Conservation (phyloP, 92 coral and sea anemone species). For the Hydrozoanthus gracilis region DNA sequence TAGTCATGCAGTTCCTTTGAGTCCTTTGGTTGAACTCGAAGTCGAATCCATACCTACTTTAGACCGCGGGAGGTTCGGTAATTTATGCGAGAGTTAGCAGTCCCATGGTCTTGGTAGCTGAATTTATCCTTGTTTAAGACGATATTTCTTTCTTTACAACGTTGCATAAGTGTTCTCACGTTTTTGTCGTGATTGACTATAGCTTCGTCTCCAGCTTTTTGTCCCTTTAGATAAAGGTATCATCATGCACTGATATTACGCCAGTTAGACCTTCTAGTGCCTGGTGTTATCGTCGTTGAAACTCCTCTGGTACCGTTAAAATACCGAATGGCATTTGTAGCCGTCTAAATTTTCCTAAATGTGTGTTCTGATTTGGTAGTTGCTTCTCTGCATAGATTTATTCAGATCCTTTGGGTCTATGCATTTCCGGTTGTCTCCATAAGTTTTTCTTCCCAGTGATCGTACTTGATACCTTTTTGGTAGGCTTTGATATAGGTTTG, state of each 20-base stretch:
- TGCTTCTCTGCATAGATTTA: no score
- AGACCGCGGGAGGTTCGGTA: not conserved
- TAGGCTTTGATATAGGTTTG: no score
- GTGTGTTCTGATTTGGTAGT: not conserved
- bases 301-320: constrained; percentile 27
- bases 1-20: not conserved
- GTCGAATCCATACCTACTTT: not conserved
- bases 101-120: not conserved
- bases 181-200: not conserved
- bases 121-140: not conserved
- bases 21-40: not conserved
- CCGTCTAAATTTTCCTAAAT: constrained; percentile 32
- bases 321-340: constrained; percentile 37
- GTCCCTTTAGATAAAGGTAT: constrained; percentile 3
- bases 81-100: not conserved
- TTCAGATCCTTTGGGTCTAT: no score
- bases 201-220: not conserved
- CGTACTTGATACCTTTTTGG: no score
- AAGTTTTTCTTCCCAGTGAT: no score
- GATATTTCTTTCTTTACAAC: constrained; percentile 1
- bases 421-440: no score
- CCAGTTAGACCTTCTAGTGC: constrained; percentile 40
- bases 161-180: not conserved
- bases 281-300: constrained; percentile 24
- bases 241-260: constrained; percentile 36